Percentiles rank a stretch among this genome's conserved stretches.
phyloP scores from a whole-genome alignment of 2,113 vertebrate species.

The Eurypyga helias region DNA sequence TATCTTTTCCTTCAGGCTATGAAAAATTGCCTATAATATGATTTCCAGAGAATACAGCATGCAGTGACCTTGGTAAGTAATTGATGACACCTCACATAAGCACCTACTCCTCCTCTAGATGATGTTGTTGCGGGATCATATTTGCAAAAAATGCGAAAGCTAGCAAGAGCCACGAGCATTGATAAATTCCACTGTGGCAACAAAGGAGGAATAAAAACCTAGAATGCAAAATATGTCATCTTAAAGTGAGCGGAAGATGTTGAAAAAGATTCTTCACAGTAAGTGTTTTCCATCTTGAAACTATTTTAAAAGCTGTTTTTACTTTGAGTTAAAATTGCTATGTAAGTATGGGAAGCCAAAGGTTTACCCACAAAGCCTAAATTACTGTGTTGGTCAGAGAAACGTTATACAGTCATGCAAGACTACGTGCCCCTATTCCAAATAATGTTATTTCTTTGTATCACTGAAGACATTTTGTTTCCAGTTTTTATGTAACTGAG shows the following conservation, averaged over 20 bases:
- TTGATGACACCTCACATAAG: not conserved
- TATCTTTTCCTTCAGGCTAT: slow-evolving; percentile 13
- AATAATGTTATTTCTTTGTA: not conserved
- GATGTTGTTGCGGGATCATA: not conserved
- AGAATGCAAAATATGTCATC: not conserved
- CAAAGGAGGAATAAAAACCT: not conserved
- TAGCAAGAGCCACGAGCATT: not conserved
- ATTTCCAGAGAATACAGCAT: not conserved
- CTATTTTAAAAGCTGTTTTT: not conserved
- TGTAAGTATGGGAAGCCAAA: not conserved
- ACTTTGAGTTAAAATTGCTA: not conserved
- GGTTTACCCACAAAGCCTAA: not conserved
- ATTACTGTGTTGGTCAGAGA: not conserved
- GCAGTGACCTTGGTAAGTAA: slow-evolving; percentile 8
- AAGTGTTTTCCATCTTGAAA: not conserved
- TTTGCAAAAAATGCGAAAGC: slow-evolving; percentile 25
- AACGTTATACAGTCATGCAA: not conserved
- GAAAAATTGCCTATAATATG: not conserved
- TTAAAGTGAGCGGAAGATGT: not conserved
- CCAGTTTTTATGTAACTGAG: not conserved
- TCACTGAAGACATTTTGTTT: not conserved
- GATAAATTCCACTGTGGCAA: not conserved
- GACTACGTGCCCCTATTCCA: not conserved
- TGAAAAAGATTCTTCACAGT: not conserved
- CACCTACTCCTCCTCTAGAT: not conserved